Evolutionary conservation across 2,888 invertebrate genomes (phyloP).

Genomic region (Penaeus monodon): DNA sequence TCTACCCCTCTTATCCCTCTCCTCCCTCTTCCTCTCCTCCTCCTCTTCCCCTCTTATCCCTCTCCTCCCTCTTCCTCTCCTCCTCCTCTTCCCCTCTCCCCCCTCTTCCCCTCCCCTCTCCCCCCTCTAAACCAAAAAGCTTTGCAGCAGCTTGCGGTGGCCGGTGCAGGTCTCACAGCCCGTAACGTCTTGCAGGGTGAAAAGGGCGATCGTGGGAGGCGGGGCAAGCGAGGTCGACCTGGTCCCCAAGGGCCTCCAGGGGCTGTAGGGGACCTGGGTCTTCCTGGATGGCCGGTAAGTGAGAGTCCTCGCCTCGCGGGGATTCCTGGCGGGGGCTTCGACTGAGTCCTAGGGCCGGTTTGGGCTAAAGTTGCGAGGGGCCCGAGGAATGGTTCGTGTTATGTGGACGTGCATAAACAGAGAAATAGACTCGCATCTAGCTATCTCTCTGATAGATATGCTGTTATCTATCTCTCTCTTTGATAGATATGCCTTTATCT

Average conservation of each 20-base stretch:
- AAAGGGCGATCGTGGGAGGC: slow-evolving; percentile 63
- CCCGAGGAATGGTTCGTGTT: too few relatives aligned
- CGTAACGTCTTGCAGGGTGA: slow-evolving; percentile 63
- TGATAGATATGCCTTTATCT: too few relatives aligned
- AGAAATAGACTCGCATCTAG: too few relatives aligned
- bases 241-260: slow-evolving; percentile 64
- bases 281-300: slow-evolving; percentile 67
- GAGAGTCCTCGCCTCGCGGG: not conserved
- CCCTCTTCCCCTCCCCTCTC: too few relatives aligned
- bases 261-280: slow-evolving; percentile 66
- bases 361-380: not conserved
- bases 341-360: not conserved
- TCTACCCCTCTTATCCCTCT: too few relatives aligned
- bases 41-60: not conserved
- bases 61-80: not conserved
- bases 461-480: too few relatives aligned
- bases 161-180: slow-evolving; percentile 35
- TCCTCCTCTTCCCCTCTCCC: too few relatives aligned
- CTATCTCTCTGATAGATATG: too few relatives aligned
- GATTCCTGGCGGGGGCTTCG: not conserved
- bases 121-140: not conserved
- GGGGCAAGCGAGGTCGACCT: slow-evolving; percentile 59
- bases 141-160: slow-evolving; percentile 15
- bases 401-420: too few relatives aligned
- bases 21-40: too few relatives aligned